Base-by-base conservation (phyloP, 2,797 vertebrate species). In the Phaenicophaeus curvirostris region DNA sequence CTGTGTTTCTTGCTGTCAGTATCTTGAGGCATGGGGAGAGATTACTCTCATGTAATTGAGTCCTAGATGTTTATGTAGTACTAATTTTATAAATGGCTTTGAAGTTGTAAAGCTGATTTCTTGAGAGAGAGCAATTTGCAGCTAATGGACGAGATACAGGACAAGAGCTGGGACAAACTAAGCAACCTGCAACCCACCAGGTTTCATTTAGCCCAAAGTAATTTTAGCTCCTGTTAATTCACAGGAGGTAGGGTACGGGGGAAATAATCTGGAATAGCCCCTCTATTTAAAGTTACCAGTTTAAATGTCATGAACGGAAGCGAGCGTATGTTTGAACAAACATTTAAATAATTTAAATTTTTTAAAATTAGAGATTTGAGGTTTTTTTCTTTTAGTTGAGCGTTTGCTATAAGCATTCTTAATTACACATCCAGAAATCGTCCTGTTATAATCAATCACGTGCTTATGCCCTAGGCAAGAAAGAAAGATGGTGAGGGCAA, bases 81-180 rank as follows among this genome's bases (percentile, higher is more conserved):
- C 16, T 48, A 8, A 54, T 18, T 24, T 73, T 9, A 54, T 33
- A 31, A n/a, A 24, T 19, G 37, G 17, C 6, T 48, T 82, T 61
- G 31, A 54, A 68, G 27, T 82, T 6, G 25, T 21, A 1, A 50
- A 75, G 58, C 37, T 27, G 31, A 50, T 57, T 44, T 57, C 33
- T 41, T 68, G 33, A 5, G 59, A 23, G 21, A 78, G 17, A 1
- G 0, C 6, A 5, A 46, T 53, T 83, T 46, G 16, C 39, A 69
- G 41, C n/a, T 25, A 46, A 28, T 8, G 42, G 42, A 28, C 35
- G 13, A 55, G 15, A 21, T 30, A 13, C 13, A 50, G 67, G 62
- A 27, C 11, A 6, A 72, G 23, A 67, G 16, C 41, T 0, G 0
- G 42, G 58, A 54, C 1, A 4, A 4, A 4, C 13, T 23, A 7